Evolutionary conservation across 2,797 vertebrate genomes (phyloP), one percentile per base, ranked within the genome.

Genomic region (Acanthurus tractus): DNA sequence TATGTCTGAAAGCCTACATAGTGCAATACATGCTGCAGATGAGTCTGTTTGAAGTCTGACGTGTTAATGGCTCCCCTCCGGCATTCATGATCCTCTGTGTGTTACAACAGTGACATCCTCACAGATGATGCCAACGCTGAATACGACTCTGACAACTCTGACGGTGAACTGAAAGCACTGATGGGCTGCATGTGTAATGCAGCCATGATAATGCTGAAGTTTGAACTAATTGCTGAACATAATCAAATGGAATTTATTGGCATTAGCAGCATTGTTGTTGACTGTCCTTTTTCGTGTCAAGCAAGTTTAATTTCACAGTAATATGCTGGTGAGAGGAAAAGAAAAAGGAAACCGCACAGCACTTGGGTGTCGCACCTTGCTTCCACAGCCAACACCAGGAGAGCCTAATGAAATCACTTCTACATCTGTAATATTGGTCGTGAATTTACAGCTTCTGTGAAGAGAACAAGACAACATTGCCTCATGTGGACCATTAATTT

Each of bases 391-490:
- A 80, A 55, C 59, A 70, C 49, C 79, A 61, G 42, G 70, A 77
- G 46, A 50, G 22, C 67, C 58, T 6, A 61, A 70, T 68, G 59
- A 84, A 54, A 73, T 73, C 34, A 25, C 65, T 72, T 73, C 53
- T 58, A 78, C 78, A 72, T 77, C 71, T 87, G 86, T 59, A 64
- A 79, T 65, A 62, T 48, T 69, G 61, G 55, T 22, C 29, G 66
- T 52, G 64, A 77, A 89, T 84, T 91, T 92, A 86, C 56, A 22
- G 71, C 72, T 62, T 84, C 80, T 78, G 74, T 74, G 69, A 89
- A 86, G 71, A 85, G 80, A 92, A 75, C 57, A 79, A 55, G 82
- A 88, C 86, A 88, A 80, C 79, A 76, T 74, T 84, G 65, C 72
- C 76, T 91, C 82, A 86, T 80, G 55, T 53, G 76, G 62, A 75